phyloP scores from a whole-genome alignment of 1,140 invertebrate genomes.

The Hydropsyche tenuis region DNA sequence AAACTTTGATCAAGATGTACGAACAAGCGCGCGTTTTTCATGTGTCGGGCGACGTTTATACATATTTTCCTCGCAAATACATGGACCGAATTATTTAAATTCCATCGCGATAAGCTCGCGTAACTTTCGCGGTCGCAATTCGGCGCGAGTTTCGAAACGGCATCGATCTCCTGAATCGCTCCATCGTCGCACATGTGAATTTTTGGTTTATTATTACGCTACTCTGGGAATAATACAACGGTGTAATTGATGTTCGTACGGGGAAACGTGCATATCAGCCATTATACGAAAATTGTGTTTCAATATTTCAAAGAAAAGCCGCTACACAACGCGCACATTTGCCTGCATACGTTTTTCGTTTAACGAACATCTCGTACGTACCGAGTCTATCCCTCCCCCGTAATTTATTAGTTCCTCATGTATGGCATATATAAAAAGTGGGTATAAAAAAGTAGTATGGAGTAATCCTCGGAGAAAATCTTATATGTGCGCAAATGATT shows the following conservation, averaged over 20 bases:
- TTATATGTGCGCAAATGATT: no score
- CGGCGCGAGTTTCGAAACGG: not conserved
- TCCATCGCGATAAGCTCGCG: not conserved
- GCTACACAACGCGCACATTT: not conserved
- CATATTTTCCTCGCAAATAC: not conserved
- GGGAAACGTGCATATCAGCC: conserved; percentile 6
- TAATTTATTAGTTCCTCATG: no score
- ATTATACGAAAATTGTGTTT: conserved; percentile 8
- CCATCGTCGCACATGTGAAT: not conserved
- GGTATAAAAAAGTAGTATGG: no score
- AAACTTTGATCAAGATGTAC: conserved; percentile 16
- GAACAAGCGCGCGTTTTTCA: not conserved
- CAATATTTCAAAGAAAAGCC: conserved; percentile 22
- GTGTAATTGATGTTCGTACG: conserved; percentile 13
- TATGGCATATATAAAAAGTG: no score
- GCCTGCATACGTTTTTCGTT: not conserved
- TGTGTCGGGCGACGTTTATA: not conserved
- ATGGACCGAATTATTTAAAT: not conserved
- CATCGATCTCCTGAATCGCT: not conserved
- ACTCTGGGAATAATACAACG: not conserved
- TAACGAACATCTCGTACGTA: no score
- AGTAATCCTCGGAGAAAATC: no score
- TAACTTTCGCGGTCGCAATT: not conserved
- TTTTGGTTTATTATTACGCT: conserved; percentile 13
- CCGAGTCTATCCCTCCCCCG: not conserved